Percentiles rank a stretch among this genome's conserved stretches.
Conservation (phyloP, 2,797 vertebrate species). For the Hypotaenidia okinawae region DNA sequence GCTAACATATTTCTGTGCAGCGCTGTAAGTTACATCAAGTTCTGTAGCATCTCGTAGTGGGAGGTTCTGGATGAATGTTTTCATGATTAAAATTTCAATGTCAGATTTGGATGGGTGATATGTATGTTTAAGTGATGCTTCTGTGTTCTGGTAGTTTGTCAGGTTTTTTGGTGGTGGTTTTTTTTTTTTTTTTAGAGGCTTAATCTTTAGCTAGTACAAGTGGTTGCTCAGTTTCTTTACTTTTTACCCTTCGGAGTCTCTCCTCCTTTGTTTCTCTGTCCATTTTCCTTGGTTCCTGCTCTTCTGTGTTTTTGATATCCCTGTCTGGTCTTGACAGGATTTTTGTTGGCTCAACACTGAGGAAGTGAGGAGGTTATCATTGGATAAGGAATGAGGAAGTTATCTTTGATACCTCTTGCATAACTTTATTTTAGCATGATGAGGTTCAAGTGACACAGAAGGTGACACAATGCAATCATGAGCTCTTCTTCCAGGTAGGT, state of each 20-base stretch:
- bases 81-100: not conserved
- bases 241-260: not conserved
- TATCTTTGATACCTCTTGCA: not conserved
- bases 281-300: not conserved
- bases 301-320: not conserved
- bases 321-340: not conserved
- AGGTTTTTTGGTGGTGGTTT: too few species aligned
- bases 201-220: not conserved
- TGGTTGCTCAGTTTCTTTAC: not conserved
- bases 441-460: not conserved
- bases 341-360: not conserved
- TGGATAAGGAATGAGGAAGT: not conserved
- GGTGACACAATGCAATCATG: not conserved
- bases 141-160: not conserved
- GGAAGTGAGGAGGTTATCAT: too few species aligned
- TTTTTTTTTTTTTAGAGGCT: not conserved
- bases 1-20: not conserved
- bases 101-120: not conserved
- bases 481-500: not conserved
- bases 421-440: not conserved
- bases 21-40: not conserved
- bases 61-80: not conserved
- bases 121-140: not conserved
- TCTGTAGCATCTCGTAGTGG: not conserved
- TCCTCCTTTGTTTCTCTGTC: not conserved